Base-by-base conservation (phyloP, 2,797 vertebrate genomes). In the Epinephelus malabaricus region DNA sequence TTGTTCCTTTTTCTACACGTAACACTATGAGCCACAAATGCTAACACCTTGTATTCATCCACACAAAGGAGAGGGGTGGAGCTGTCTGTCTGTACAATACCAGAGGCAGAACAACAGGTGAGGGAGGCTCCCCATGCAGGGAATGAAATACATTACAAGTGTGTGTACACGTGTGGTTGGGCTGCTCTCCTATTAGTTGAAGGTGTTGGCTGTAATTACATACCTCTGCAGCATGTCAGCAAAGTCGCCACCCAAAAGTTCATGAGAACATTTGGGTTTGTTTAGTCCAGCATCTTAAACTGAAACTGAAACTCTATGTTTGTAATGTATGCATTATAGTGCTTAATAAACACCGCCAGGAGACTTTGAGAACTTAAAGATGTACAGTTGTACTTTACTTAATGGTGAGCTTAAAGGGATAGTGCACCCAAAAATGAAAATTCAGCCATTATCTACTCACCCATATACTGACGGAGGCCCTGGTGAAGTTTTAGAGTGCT, bases 161-260 rank as follows among this genome's bases (percentile, higher is more conserved):
- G 81, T 65, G 73, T 76, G 79, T 70, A 38, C 18, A 27, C 55
- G 69, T 81, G 82, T 11, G 60, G 70, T 69, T 34, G 19, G 67
- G 27, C 62, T 27, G 18, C 34, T 62, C 56, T 70, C 59, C 43
- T 21, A 61, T 74, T 50, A 85, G 76, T 68, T 21, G 38, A 82
- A 90, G 83, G 89, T 77, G 88, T 89, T 80, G 77, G 77, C 85
- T 61, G 63, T 67, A 14, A 72, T 81, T 77, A 82, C 77, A 83
- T 50, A 60, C 74, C 61, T 85, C 9, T 19, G 45, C 3, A 12
- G 51, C 66, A 59, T 13, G 78, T 81, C 81, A 75, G 79, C 82
- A 71, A 55, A 8, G 72, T 63, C 46, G 13, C 60, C 86, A 78
- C 76, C 77, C 77, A 72, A 34, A 56, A 0, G 12, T 47, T 55